Percentiles rank a stretch among this genome's conserved stretches.
Evolutionary conservation across 1,140 invertebrate species (phyloP).

Genomic region (Melitaea cinxia): DNA sequence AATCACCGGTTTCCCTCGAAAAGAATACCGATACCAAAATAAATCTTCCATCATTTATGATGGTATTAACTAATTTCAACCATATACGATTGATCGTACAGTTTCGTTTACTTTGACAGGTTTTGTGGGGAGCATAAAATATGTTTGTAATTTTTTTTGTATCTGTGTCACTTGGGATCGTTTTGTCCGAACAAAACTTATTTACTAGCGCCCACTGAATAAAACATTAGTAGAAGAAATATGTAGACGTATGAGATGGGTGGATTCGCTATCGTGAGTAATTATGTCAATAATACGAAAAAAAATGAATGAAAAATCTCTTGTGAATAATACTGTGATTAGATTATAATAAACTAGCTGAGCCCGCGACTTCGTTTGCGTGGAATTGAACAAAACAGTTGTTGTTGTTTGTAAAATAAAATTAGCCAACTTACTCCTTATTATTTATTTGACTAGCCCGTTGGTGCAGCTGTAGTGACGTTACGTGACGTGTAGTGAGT

Average conservation of each 20-base stretch:
- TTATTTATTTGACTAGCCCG: too few species aligned
- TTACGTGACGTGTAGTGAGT: too few species aligned
- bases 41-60: conserved; percentile 25
- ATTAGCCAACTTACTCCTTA: too few species aligned
- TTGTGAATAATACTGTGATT: too few species aligned
- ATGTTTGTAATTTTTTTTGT: conserved; percentile 63
- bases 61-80: conserved; percentile 3
- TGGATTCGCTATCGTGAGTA: conserved; percentile 13
- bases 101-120: conserved; percentile 12
- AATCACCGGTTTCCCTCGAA: conserved; percentile 74
- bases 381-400: too few species aligned
- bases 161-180: conserved; percentile 78
- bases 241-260: conserved; percentile 44
- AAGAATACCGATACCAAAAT: conserved; percentile 62
- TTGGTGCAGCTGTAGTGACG: too few species aligned
- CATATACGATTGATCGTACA: conserved; percentile 13
- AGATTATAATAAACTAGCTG: too few species aligned
- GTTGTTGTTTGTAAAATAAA: too few species aligned
- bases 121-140: background rate
- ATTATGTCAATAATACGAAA: conserved; percentile 4
- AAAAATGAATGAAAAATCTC: background rate
- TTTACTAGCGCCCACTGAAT: conserved; percentile 73
- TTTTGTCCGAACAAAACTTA: conserved; percentile 79
- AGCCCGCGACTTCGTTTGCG: too few species aligned
- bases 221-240: conserved; percentile 73